These are phyloP conservation scores for Campoletis raptor DNA, from an alignment of 2,888 invertebrate genomes.

Conservation along the genomic window DNA sequence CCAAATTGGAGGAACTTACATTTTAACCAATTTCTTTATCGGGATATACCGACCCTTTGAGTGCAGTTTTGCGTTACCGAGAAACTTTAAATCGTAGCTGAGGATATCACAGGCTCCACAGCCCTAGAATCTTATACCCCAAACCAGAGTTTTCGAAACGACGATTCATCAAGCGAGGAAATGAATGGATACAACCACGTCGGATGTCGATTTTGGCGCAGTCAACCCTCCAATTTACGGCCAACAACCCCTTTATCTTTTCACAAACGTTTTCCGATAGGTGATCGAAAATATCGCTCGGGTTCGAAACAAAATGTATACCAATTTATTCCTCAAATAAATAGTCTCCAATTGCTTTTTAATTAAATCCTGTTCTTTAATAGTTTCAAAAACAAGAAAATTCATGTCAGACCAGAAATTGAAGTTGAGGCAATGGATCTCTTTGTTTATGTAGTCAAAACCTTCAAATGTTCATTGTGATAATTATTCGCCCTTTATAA, in stretches of 20 bases:
- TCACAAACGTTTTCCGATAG: slow-evolving; percentile 3
- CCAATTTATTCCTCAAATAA: not conserved
- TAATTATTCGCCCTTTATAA: not conserved
- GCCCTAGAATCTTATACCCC: slow-evolving; percentile 6
- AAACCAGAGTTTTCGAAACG: slow-evolving; percentile 38
- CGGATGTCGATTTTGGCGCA: slow-evolving; percentile 42
- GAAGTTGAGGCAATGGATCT: not conserved
- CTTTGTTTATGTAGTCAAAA: not conserved
- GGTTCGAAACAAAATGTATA: not conserved
- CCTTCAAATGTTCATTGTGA: not conserved
- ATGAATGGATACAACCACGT: slow-evolving; percentile 43
- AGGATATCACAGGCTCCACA: not conserved
- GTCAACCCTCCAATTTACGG: slow-evolving; percentile 54
- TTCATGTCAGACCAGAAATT: not conserved
- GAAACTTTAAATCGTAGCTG: not conserved
- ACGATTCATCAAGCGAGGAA: slow-evolving; percentile 45
- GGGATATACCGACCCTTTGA: not conserved
- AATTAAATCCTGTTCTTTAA: not conserved
- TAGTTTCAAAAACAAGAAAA: not conserved
- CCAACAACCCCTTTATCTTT: slow-evolving; percentile 37
- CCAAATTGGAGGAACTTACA: not conserved
- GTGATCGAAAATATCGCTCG: not conserved
- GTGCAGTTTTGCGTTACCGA: not conserved
- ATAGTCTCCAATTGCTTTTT: not conserved
- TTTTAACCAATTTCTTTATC: not conserved